These are phyloP conservation scores for Leptopilina syphax DNA, from an alignment of 2,888 invertebrate species.

Conservation along the genomic window DNA sequence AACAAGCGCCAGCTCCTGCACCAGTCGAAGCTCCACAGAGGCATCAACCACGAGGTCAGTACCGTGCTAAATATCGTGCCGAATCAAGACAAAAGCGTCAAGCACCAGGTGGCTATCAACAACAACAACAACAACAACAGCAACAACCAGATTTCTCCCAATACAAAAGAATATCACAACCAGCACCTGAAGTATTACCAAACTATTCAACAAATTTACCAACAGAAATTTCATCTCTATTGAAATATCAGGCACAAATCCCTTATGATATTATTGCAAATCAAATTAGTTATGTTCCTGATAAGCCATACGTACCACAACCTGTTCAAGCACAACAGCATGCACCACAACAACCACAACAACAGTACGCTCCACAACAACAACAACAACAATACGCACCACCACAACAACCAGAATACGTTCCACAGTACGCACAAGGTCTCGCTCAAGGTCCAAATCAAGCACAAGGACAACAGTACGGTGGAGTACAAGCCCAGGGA, in stretches of 20 bases:
- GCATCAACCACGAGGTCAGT: conserved; percentile 58
- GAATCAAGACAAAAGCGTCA: conserved; percentile 63
- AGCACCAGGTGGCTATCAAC: conserved; percentile 51
- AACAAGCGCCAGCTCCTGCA: conserved; percentile 50
- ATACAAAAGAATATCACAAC: conserved; percentile 64
- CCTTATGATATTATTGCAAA: conserved; percentile 73
- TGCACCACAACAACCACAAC: conserved; percentile 18
- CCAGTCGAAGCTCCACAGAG: conserved; percentile 54
- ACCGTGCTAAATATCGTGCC: conserved; percentile 62
- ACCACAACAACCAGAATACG: conserved; percentile 42
- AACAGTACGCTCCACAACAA: conserved; percentile 13
- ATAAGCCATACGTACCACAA: conserved; percentile 72
- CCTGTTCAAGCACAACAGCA: conserved; percentile 56
- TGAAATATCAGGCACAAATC: conserved; percentile 70
- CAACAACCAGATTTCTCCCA: conserved; percentile 60
- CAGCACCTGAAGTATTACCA: conserved; percentile 64
- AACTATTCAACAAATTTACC: conserved; percentile 71
- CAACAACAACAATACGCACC: conserved; percentile 51
- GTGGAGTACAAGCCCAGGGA: conserved; percentile 43
- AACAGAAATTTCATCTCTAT: conserved; percentile 63
- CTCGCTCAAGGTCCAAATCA: conserved; percentile 53
- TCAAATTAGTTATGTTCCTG: conserved; percentile 64
- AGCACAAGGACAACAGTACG: conserved; percentile 44
- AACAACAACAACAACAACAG: conserved; percentile 62
- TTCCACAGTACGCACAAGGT: conserved; percentile 46